Percentiles rank a stretch among this genome's conserved stretches.
These are phyloP conservation scores for Aphyosemion australe DNA, from an alignment of 2,113 vertebrate genomes.

Conservation along the genomic window DNA sequence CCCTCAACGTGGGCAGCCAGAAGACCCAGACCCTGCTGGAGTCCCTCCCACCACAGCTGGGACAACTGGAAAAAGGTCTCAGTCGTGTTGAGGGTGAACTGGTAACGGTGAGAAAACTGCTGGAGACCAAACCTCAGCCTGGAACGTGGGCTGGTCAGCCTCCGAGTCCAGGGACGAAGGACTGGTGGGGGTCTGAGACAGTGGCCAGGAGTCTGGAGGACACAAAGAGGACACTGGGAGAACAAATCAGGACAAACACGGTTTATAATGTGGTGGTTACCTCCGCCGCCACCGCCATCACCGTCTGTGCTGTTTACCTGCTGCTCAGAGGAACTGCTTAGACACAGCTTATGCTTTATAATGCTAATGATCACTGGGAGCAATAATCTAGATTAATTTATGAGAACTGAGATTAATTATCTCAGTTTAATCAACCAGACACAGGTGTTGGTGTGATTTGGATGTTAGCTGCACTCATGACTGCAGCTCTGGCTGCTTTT, in stretches of 20 bases:
- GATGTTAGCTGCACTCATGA: not conserved
- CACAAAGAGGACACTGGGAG: constrained; percentile 81
- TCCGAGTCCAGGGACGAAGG: constrained; percentile 38
- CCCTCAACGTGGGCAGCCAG: constrained; percentile 23
- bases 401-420: not conserved
- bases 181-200: constrained; percentile 60
- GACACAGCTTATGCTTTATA: not conserved
- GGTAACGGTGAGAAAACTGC: constrained; percentile 46
- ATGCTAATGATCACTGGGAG: not conserved
- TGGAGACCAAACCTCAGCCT: constrained; percentile 52
- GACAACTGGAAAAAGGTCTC: constrained; percentile 38
- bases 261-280: constrained; percentile 84
- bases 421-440: not conserved
- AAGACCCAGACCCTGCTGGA: constrained; percentile 63
- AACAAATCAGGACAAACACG: constrained; percentile 82
- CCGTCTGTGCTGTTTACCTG: constrained; percentile 86
- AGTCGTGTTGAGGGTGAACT: constrained; percentile 35
- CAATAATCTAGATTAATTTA: not conserved
- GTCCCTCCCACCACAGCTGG: constrained; percentile 41
- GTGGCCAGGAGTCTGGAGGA: constrained; percentile 80
- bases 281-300: constrained; percentile 80
- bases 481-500: too few relatives aligned
- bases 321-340: constrained; percentile 79
- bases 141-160: not conserved
- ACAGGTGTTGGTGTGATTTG: constrained; percentile 1